Base-by-base conservation (phyloP, 2,797 vertebrate species). In the Otolemur crassicaudatus region DNA sequence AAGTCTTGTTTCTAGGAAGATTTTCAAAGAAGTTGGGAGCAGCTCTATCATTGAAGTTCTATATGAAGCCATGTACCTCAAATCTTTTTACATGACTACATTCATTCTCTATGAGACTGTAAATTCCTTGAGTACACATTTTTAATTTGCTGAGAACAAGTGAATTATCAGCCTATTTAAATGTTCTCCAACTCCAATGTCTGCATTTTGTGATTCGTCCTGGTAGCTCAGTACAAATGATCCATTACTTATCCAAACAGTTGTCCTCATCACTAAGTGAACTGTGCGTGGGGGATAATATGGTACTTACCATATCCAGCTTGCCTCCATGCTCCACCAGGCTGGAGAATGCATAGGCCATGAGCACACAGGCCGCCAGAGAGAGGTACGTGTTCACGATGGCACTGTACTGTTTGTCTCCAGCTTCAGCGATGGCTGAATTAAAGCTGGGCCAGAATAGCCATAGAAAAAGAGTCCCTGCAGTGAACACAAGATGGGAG, bases 371-470 rank as follows among this genome's bases (percentile, higher is more conserved):
- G 31, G 99, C 98, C 1, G 99, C 99, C 96, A 99, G 98, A 65
- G 99, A 99, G 86, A 99, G 99, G 97, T 99, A 99, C 0, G 99
- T 99, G 98, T 99, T 99, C 94, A 99, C 90, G 25, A 99, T 98
- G 3, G 99, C 99, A 4, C 23, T 99, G 37, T 99, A 97, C 97
- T 99, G 99, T 4, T 75, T 1, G 0, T 22, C 0, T 29, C 58
- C 63, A 0, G 95, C 0, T 0, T n/a, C 2, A 14, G 99, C 99
- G 19, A 99, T 99, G 97, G 99, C 99, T 0, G 99, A 99, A 98
- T 99, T 99, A 97, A 99, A 99, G 97, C 99, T 99, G 94, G 99
- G 99, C 99, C 99, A 99, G 98, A 99, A 99, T 98, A 99, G 98
- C 99, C 99, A 99, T 60, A 99, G 98, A 97, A 99, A 99, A 90